Base-by-base conservation (phyloP, 2,888 invertebrate species). In the Clitarchus hookeri region DNA sequence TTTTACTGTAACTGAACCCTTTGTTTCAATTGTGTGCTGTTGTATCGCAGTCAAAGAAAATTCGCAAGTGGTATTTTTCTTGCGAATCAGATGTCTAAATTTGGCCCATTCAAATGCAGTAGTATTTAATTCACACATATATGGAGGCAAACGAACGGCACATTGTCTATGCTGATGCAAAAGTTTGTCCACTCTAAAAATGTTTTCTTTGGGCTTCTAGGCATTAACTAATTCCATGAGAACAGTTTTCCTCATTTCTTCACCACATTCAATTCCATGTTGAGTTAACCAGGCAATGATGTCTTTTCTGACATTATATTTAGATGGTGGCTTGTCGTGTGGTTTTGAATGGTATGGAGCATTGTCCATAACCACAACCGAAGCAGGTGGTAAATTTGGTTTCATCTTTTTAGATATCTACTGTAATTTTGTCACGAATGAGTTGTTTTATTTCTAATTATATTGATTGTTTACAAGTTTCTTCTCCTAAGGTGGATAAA, bases 41-140 rank as follows among this genome's bases (percentile, higher is more conserved):
- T 77, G 26, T 19, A 82, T n/a, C 13, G 53, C 12, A 48, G 79
- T 13, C 23, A 82, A 54, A 12, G 25, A 19, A 16, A 82, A 23
- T n/a, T 82, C 82, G 6, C 82, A 19, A 19, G 53, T 53, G 13
- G 54, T 11, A 8, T 53, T 27, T 27, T 53, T 80, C 6, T 82
- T 4, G 8, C 53, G 26, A 19, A 53, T 65, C 53, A 25, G 19
- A 0, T 25, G 48, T 13, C 82, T 44, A 9, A 80, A 12, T 48
- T 85, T 85, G 4, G 44, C 77, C 44, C 79, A 85, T 13, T 9
- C 78, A 0, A 78, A 25, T 13, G 78, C 78, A 44, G 78, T 77
- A 13, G 85, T 44, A 23, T 54, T 79, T 78, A 85, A 79, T 0
- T 85, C 53, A 53, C 79, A 85, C 23, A 44, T 85, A 53, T 82